Evolutionary conservation across 2,888 invertebrate genomes (phyloP).

Genomic region (Itoplectis maculator): DNA sequence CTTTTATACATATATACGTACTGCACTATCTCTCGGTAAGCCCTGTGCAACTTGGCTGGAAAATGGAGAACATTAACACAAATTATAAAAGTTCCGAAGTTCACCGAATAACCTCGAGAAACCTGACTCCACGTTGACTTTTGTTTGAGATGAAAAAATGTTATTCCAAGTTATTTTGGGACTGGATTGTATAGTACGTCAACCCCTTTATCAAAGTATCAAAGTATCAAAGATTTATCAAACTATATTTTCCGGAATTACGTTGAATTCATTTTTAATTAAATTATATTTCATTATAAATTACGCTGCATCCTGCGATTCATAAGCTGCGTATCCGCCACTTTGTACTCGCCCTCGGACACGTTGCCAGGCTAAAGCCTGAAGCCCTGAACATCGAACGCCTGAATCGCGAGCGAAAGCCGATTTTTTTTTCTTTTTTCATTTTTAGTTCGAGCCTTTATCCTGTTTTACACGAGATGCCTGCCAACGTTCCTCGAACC

Average conservation of each 20-base stretch:
- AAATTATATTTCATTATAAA: too few relatives aligned
- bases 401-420: not conserved
- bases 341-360: not conserved
- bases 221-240: too few relatives aligned
- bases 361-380: not conserved
- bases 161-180: too few relatives aligned
- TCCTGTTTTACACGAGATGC: conserved; percentile 2
- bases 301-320: too few relatives aligned
- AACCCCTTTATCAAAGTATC: too few relatives aligned
- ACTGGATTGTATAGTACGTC: too few relatives aligned
- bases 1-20: not conserved
- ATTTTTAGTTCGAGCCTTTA: not conserved
- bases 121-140: too few relatives aligned
- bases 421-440: not conserved
- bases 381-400: not conserved
- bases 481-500: not conserved
- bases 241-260: too few relatives aligned
- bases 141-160: too few relatives aligned
- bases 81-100: not conserved
- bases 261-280: too few relatives aligned
- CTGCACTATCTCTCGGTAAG: not conserved
- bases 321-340: not conserved
- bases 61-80: not conserved
- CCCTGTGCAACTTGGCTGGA: not conserved
- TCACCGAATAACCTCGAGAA: too few relatives aligned